A percentile compares a stretch with the other conserved stretches of the same genome.
Conservation (phyloP, 2,888 invertebrate genomes). For the Acanthacorydalis orientalis region DNA sequence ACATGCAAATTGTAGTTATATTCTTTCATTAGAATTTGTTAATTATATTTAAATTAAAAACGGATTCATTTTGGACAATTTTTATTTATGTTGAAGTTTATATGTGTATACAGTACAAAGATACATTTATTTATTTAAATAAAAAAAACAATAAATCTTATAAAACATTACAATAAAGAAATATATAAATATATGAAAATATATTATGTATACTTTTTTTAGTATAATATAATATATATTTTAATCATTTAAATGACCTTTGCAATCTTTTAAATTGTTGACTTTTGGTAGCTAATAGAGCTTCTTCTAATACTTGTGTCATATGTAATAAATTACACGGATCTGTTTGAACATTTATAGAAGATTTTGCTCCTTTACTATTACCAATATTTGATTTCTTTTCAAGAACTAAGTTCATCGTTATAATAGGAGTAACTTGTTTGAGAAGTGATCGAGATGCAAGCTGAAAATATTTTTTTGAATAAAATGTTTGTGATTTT, state of each 20-base stretch:
- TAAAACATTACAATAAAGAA: background rate
- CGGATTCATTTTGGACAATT: too few species aligned
- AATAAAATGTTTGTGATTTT: background rate
- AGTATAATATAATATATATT: background rate
- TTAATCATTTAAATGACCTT: slow-evolving; percentile 14
- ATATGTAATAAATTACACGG: slow-evolving; percentile 42
- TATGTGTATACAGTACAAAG: too few species aligned
- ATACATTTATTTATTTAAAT: too few species aligned
- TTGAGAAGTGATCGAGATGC: slow-evolving; percentile 38
- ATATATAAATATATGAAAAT: background rate
- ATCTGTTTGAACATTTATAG: slow-evolving; percentile 35
- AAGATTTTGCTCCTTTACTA: background rate
- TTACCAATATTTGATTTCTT: slow-evolving; percentile 14
- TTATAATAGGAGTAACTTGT: slow-evolving; percentile 39
- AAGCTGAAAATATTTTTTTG: slow-evolving; percentile 22
- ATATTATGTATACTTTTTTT: background rate
- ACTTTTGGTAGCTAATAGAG: slow-evolving; percentile 41
- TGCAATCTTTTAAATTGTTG: slow-evolving; percentile 25
- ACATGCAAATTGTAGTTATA: too few species aligned
- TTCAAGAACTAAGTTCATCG: slow-evolving; percentile 33
- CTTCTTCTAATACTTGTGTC: slow-evolving; percentile 42
- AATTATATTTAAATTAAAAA: too few species aligned
- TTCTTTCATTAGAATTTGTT: too few species aligned
- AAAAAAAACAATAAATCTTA: too few species aligned
- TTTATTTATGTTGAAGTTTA: too few species aligned